Conservation (phyloP, 2,797 vertebrate species). For the Odontamblyopus lacepedii region DNA sequence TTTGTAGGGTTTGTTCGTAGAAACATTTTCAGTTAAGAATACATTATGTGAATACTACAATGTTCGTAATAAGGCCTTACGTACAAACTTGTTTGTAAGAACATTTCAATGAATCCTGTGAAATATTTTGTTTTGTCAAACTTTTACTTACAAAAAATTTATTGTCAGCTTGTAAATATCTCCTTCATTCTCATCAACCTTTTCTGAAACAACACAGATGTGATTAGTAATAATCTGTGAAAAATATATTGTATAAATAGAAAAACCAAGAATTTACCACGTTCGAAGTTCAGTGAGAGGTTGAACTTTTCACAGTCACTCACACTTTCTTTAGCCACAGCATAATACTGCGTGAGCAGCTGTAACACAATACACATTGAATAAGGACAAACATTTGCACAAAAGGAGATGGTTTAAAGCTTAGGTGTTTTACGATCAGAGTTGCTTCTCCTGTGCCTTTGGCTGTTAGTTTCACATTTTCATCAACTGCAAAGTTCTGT, state of each 20-base stretch:
- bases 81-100: too few relatives aligned
- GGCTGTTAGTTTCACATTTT: conserved; percentile 52
- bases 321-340: conserved; percentile 66
- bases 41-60: too few relatives aligned
- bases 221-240: background rate
- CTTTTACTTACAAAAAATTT: conserved; percentile 56
- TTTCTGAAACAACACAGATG: conserved; percentile 24
- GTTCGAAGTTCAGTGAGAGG: conserved; percentile 65
- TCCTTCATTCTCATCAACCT: background rate
- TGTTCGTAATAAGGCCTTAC: too few relatives aligned
- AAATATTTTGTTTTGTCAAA: background rate
- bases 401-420: background rate
- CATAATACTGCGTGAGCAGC: conserved; percentile 85
- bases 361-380: conserved; percentile 30
- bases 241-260: background rate
- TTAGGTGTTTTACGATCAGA: conserved; percentile 42
- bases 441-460: conserved; percentile 62
- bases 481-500: conserved; percentile 58
- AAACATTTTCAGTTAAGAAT: too few relatives aligned
- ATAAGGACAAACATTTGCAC: background rate
- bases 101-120: too few relatives aligned
- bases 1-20: too few relatives aligned
- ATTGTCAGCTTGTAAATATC: conserved; percentile 47
- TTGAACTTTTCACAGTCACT: conserved; percentile 79
- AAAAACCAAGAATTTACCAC: conserved; percentile 34